Evolutionary conservation across 2,113 vertebrate genomes (phyloP).

Genomic region (Ibidorhyncha struthersii): DNA sequence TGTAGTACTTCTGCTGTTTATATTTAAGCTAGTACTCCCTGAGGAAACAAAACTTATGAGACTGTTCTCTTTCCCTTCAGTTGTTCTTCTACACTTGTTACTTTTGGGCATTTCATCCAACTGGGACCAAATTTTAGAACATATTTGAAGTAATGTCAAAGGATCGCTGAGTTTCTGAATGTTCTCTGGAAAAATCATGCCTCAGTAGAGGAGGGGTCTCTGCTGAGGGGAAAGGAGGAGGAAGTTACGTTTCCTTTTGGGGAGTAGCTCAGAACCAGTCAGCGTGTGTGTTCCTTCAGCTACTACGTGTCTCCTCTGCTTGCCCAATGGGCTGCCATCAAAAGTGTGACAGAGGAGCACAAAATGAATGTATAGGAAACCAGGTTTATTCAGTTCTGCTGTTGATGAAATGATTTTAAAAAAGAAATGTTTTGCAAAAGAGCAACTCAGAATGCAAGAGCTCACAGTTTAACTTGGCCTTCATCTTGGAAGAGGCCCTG

Average conservation of each 20-base stretch:
- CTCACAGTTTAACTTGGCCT: neutral
- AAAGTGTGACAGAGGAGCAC: neutral
- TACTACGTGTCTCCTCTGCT: neutral
- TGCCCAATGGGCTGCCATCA: neutral
- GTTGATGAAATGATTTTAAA: neutral
- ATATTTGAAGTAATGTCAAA: neutral
- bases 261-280: neutral
- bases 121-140: neutral
- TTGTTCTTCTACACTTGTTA: neutral
- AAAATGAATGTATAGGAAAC: neutral
- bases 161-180: neutral
- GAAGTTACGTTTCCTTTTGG: neutral
- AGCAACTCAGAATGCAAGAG: neutral
- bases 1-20: slow-evolving; percentile 19
- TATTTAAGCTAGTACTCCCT: slow-evolving; percentile 9
- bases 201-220: neutral
- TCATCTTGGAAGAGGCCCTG: neutral
- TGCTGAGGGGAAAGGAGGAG: neutral
- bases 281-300: neutral
- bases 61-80: neutral
- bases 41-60: neutral
- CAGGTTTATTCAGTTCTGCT: neutral
- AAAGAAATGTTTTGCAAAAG: neutral
- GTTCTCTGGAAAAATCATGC: neutral
- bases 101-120: neutral